Base-by-base conservation (phyloP, 2,113 vertebrate genomes). In the Sakesphorus luctuosus region DNA sequence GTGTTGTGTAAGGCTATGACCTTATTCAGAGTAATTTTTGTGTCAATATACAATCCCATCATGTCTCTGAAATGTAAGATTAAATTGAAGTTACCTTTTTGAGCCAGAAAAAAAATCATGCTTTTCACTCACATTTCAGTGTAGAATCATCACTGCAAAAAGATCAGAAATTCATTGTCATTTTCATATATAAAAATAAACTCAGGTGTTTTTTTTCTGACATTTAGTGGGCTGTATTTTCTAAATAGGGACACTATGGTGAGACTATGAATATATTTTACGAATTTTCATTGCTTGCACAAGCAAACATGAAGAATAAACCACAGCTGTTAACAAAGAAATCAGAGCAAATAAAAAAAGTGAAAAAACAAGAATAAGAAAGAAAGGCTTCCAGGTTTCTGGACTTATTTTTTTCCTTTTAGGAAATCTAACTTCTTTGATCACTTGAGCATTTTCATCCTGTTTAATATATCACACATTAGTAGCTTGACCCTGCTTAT, bases 301-400 rank as follows among this genome's bases (percentile, higher is more conserved):
- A 84, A 93, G 59, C 65, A 90, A 50, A 46, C 35, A 61, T 81
- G 55, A 95, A 92, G 76, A 92, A 36, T 9, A 96, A 84, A 35
- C 25, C 21, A 63, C 36, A 49, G 49, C 86, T 84, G 20, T 90
- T 72, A 84, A 89, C 65, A 97, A 96, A 97, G 65, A 78, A 94
- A 66, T 56, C n/a, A 86, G 61, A 84, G 4, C 59, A 96, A 96
- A 55, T 56, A 62, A 84, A 84, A 90, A 76, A 9, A 47, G 14
- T 14, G 81, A 20, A 50, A 82, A 96, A 96, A 8, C 28, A 65
- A 5, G 47, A 68, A 49, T 74, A 84, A 82, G 55, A n/a, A 82
- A 76, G 49, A 47, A 47, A 46, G 31, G 63, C 18, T 75, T 84
- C 3, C 4, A 58, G 18, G 9, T 62, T 81, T 93, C 35, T 91